Conservation (phyloP, 37 sponge, comb jelly and placozoan species). For the Aplysina aerophoba region DNA sequence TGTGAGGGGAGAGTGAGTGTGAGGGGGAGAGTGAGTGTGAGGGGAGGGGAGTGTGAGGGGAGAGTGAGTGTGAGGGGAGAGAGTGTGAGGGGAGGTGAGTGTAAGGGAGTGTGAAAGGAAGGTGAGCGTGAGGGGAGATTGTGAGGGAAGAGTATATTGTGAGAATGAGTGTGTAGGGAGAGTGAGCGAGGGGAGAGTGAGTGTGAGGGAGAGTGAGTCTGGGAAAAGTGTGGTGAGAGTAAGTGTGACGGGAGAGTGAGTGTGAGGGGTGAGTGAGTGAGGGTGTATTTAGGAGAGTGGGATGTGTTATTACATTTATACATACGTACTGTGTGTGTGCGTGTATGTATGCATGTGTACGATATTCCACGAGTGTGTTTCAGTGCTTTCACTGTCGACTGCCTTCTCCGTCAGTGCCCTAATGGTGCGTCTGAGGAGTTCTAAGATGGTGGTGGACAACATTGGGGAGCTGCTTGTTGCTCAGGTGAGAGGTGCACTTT, state of each 20-base stretch:
- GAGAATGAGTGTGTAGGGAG: neutral
- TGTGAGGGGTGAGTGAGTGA: neutral
- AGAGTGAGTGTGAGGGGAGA: too few relatives aligned
- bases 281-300: neutral
- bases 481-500: neutral
- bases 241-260: too few relatives aligned
- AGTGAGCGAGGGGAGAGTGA: neutral
- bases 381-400: neutral
- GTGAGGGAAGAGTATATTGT: neutral
- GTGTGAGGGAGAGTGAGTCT: too few relatives aligned
- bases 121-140: too few relatives aligned
- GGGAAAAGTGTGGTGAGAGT: too few relatives aligned
- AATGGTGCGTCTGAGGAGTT: conserved; percentile 60
- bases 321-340: neutral
- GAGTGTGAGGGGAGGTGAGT: too few relatives aligned
- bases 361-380: neutral
- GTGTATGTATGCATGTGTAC: neutral
- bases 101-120: too few relatives aligned
- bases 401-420: conserved; percentile 35
- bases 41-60: too few relatives aligned
- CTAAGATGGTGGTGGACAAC: conserved; percentile 51
- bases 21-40: too few relatives aligned
- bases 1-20: too few relatives aligned
- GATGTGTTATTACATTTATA: neutral
- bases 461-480: conserved; percentile 67